Evolutionary conservation across 2,797 vertebrate genomes (phyloP), one percentile per base, ranked within the genome.

Genomic region (Peromyscus attwateri): DNA sequence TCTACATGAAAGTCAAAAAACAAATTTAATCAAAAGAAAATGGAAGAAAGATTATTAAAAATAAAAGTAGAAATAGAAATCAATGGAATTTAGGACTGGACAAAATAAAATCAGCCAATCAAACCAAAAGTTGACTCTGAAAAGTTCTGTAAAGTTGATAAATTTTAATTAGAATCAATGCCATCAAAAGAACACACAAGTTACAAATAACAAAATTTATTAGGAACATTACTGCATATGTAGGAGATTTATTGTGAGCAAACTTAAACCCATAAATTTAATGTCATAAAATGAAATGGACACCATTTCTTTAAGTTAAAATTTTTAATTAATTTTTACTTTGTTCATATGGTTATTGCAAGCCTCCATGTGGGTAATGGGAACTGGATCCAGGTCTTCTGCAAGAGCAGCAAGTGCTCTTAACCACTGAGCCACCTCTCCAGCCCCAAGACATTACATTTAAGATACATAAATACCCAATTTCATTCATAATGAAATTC

Each of bases 1-100:
- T n/a, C n/a, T n/a, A n/a, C n/a, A n/a, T 89, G 82, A 96, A 66
- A 70, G 73, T 76, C 73, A 19, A 85, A 92, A 1, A 87, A 55
- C 23, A 95, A 90, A 89, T 46, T 77, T 82, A 93, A 29, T 21
- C 21, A 89, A 55, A 60, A 71, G 17, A 9, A 80, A 79, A 85
- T 71, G 21, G 10, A 6, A 79, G 8, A 57, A 83, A 82, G 1
- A 94, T 60, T 71, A 60, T 49, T 94, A 95, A 62, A 88, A 9
- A 57, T 11, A 80, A 52, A 91, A 90, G 82, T 43, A 83, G 29
- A 34, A 84, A 84, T 43, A 83, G 29, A 34, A 84, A 84, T 66
- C 37, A 83, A 29, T 64, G 37, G 17, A 83, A 21, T 83, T 64
- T 85, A 10, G 90, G 43, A 90, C n/a, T 92, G 17, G 29, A 43